These are phyloP conservation scores for Drosophila kurseongensis DNA, from an alignment of 1,140 invertebrate genomes.

Conservation along the genomic window DNA sequence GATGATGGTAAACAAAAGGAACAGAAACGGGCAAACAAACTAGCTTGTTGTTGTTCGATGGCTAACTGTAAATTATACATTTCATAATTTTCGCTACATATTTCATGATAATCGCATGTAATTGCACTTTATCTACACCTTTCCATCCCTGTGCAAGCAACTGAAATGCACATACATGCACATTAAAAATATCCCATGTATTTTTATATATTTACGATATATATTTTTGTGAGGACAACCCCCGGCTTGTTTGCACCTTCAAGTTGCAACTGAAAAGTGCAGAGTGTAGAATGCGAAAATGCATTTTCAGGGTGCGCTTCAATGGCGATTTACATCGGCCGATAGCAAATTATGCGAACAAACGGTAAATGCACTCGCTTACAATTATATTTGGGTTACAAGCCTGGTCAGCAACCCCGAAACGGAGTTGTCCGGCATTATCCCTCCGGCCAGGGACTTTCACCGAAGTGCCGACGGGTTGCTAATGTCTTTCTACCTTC, in stretches of 20 bases:
- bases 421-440: slow-evolving; percentile 15
- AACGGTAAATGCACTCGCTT: slow-evolving; percentile 65
- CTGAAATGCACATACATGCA: slow-evolving; percentile 11
- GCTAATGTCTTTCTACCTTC: slow-evolving; percentile 67
- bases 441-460: slow-evolving; percentile 56
- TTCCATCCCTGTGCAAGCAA: slow-evolving; percentile 78
- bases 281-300: slow-evolving; percentile 24
- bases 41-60: slow-evolving; percentile 27
- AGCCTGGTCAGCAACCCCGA: slow-evolving; percentile 64
- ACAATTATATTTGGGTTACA: slow-evolving; percentile 76
- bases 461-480: slow-evolving; percentile 68
- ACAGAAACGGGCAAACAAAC: slow-evolving; percentile 13
- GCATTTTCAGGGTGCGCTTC: slow-evolving; percentile 64
- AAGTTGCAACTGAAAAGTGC: slow-evolving; percentile 21
- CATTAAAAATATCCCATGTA: no score
- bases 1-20: slow-evolving; percentile 37
- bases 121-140: slow-evolving; percentile 84
- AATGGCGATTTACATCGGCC: slow-evolving; percentile 71
- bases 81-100: slow-evolving; percentile 84
- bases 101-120: slow-evolving; percentile 84
- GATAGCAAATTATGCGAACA: slow-evolving; percentile 79
- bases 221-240: slow-evolving; percentile 10
- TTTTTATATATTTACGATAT: background rate
- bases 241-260: slow-evolving; percentile 34
- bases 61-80: slow-evolving; percentile 84